phyloP scores from a whole-genome alignment of 2,797 vertebrate species.

The Coccyzus lansbergi region DNA sequence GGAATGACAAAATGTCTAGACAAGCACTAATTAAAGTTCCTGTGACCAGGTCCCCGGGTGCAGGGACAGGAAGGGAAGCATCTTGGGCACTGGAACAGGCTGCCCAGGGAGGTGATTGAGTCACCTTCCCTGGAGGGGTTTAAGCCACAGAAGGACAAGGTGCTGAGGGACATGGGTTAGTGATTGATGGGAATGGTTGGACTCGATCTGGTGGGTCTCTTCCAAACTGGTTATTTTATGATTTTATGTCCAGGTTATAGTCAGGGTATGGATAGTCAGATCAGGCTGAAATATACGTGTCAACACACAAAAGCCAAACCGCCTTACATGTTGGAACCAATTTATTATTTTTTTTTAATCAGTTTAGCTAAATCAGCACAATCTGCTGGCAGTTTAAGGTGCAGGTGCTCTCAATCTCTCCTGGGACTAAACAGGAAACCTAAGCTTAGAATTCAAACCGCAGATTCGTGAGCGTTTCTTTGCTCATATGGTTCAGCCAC shows the following conservation, averaged over 20 bases:
- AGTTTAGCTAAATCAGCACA: not conserved
- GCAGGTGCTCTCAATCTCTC: conserved; percentile 17
- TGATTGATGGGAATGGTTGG: too few species aligned
- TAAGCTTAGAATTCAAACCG: not conserved
- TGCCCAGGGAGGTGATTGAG: too few species aligned
- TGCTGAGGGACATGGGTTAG: too few species aligned
- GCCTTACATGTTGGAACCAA: not conserved
- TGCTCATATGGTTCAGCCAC: rapidly evolving
- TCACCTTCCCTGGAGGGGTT: too few species aligned
- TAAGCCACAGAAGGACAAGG: too few species aligned
- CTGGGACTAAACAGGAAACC: not conserved
- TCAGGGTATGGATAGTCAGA: not conserved
- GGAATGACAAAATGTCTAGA: not conserved
- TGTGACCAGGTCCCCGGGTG: not conserved
- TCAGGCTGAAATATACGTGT: rapidly evolving
- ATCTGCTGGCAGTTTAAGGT: not conserved
- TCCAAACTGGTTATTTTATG: too few species aligned
- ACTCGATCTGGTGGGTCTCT: too few species aligned
- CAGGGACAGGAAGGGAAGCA: not conserved
- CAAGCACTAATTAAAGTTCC: not conserved
- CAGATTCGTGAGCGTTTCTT: not conserved
- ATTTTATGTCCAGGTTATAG: not conserved
- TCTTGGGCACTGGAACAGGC: too few species aligned
- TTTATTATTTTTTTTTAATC: not conserved
- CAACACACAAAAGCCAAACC: not conserved